Evolutionary conservation across 2,113 vertebrate species (phyloP).

Genomic region (Dicerorhinus sumatrensis): DNA sequence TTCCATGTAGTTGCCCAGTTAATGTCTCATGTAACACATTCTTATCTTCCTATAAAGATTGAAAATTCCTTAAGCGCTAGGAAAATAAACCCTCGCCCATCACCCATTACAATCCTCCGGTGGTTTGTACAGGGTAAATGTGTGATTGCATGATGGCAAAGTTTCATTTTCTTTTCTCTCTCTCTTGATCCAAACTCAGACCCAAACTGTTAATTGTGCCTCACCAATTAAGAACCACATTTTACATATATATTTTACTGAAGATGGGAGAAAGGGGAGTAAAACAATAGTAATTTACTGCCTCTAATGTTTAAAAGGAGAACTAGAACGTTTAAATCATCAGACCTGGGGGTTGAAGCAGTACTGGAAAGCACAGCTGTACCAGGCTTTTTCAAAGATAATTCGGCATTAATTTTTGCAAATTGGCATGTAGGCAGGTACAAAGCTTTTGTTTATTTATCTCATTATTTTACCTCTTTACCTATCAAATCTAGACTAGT

Average conservation of each 20-base stretch:
- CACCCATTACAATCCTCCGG: accelerated
- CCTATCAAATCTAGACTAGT: background rate
- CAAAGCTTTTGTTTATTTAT: background rate
- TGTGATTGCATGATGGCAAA: accelerated
- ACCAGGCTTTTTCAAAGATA: constrained; percentile 52
- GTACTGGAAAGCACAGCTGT: background rate
- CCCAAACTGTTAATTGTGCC: background rate
- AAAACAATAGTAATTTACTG: background rate
- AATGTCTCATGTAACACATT: background rate
- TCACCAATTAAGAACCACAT: background rate
- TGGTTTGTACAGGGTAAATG: background rate
- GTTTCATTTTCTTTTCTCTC: background rate
- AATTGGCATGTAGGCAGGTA: background rate
- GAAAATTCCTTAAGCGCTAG: background rate
- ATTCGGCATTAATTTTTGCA: constrained; percentile 58
- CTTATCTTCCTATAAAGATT: background rate
- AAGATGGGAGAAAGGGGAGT: background rate
- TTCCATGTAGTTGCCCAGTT: background rate
- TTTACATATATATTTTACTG: background rate
- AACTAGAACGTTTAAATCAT: constrained; percentile 13
- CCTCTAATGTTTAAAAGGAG: constrained; percentile 53
- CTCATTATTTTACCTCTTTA: background rate
- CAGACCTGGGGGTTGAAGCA: background rate
- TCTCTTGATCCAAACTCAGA: background rate
- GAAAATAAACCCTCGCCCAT: background rate